Evolutionary conservation across 23 tunicate genomes (phyloP).

Genomic region (Trididemnum miniatum): DNA sequence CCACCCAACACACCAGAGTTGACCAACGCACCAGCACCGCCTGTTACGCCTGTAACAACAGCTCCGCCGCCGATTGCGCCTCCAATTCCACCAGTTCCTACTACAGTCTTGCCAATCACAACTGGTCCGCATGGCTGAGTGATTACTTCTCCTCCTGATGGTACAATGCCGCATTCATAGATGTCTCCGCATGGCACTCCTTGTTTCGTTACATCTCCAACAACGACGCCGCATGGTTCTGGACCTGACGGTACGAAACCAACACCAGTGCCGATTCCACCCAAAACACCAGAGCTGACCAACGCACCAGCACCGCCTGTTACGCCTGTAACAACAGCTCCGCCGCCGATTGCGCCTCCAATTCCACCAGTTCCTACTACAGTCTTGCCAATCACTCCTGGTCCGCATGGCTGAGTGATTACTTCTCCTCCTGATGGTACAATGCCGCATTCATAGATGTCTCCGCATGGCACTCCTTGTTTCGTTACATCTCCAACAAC

Average conservation of each 20-base stretch:
- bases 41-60: slow-evolving; percentile 2
- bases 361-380: background rate
- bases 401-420: slow-evolving; percentile 4
- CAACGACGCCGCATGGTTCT: background rate
- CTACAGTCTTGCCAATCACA: background rate
- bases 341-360: background rate
- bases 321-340: background rate
- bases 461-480: background rate
- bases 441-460: slow-evolving; percentile 3
- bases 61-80: background rate
- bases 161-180: background rate
- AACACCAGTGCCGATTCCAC: background rate
- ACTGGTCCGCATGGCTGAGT: slow-evolving; percentile 13
- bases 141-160: background rate
- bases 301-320: background rate
- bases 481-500: background rate
- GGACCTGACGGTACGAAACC: background rate
- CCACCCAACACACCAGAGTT: background rate
- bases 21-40: background rate
- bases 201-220: background rate
- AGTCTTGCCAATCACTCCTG: background rate
- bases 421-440: slow-evolving; percentile 1
- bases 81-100: background rate
- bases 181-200: slow-evolving; percentile 15
- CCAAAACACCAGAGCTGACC: background rate